Evolutionary conservation across 2,113 vertebrate genomes (phyloP).

Genomic region (Gracilinanus agilis): DNA sequence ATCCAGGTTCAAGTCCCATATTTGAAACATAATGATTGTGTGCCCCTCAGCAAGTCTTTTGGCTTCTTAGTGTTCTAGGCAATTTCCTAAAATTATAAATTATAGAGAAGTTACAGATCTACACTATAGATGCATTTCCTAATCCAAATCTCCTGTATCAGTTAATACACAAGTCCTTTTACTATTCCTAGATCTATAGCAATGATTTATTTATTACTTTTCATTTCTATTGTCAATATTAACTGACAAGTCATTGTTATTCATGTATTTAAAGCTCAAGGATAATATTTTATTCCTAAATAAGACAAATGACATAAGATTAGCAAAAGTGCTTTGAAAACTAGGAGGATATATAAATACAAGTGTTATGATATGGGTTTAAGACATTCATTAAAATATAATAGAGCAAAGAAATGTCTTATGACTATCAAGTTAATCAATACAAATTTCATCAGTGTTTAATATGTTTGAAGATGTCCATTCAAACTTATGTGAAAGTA

Average conservation of each 20-base stretch:
- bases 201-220: background rate
- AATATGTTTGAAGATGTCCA: constrained; percentile 40
- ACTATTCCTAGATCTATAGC: background rate
- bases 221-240: background rate
- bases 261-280: background rate
- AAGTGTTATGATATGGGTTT: background rate
- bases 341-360: background rate
- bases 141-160: background rate
- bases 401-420: constrained; percentile 3
- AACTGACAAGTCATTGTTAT: background rate
- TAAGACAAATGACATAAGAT: background rate
- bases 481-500: constrained; percentile 41
- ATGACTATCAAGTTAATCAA: background rate
- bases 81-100: background rate
- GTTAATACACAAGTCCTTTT: background rate
- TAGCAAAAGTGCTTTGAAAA: background rate
- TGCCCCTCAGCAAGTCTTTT: background rate
- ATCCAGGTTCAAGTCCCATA: background rate
- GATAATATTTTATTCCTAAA: background rate
- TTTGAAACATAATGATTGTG: background rate
- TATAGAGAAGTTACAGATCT: background rate
- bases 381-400: background rate
- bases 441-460: constrained; percentile 21
- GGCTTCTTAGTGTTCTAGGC: background rate
- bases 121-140: background rate